Evolutionary conservation across 2,797 vertebrate genomes (phyloP), one percentile per base, ranked within the genome.

Genomic region (Myripristis jacobus): DNA sequence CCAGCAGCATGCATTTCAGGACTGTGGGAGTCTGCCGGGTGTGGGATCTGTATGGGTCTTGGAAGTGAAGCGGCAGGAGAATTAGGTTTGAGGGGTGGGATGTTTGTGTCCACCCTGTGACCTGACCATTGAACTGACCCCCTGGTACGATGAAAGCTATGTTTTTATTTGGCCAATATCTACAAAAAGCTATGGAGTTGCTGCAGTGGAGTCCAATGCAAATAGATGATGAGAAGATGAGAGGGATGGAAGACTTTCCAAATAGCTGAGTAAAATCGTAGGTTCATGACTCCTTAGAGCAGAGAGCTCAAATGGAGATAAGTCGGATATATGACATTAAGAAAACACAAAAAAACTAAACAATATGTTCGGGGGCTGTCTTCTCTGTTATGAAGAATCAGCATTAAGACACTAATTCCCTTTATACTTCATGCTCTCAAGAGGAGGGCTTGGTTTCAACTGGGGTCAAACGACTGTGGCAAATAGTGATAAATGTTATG

Each of bases 41-140:
- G 67, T 79, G 69, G 74, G 65, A 77, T 84, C 81, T 76, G 56
- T 73, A 52, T 9, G 44, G 44, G 54, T 76, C 55, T 77, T 71
- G 69, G 71, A 79, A 75, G 71, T 68, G 48, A 73, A 63, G 67
- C 46, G 11, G 59, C 44, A 53, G 64, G 62, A 76, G 68, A 83
- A 81, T 80, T 66, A 67, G 38, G 34, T 66, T 63, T 58, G 57
- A 79, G 52, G 79, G 55, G 72, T 70, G 82, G 69, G 79, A 81
- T 83, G 76, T 85, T 82, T 84, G 70, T 79, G 72, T 86, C 78
- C 80, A 82, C 60, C 70, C 80, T 53, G 19, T 87, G 83, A 87
- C 76, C 80, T 56, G 71, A 84, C 75, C 57, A 46, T 51, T 85
- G 81, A 80, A 72, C 80, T 69, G 61, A 83, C 70, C 74, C 73